Conservation (phyloP, 2,797 vertebrate genomes). For the Hydrophis major region DNA sequence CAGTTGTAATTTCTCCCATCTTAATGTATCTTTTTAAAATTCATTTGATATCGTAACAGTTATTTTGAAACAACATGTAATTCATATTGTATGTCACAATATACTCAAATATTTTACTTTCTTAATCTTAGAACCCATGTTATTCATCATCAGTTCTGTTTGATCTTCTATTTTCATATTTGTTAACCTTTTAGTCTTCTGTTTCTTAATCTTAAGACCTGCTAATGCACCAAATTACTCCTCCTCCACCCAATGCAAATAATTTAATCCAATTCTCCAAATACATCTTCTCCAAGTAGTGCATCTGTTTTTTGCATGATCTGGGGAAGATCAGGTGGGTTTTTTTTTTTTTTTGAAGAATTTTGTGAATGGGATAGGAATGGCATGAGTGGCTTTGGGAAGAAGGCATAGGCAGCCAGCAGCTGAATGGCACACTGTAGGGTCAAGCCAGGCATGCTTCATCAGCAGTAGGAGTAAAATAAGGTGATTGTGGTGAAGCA, state of each 20-base stretch:
- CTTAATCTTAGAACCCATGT: not conserved
- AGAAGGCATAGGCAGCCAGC: not conserved
- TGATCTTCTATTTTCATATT: not conserved
- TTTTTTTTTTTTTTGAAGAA: not conserved
- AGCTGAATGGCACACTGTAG: not conserved
- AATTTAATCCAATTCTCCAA: not conserved
- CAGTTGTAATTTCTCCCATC: not conserved
- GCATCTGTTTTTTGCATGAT: not conserved
- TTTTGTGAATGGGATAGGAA: not conserved
- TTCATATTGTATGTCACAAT: not conserved
- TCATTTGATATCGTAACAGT: not conserved
- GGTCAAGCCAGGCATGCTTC: not conserved
- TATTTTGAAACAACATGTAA: not conserved
- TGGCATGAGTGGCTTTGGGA: not conserved
- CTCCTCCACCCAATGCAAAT: not conserved
- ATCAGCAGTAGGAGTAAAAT: not conserved
- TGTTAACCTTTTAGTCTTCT: not conserved
- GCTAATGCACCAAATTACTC: not conserved
- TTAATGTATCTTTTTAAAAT: not conserved
- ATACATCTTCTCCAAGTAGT: not conserved
- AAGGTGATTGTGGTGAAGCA: not conserved
- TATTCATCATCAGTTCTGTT: not conserved
- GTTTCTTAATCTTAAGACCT: not conserved
- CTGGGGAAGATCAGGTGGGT: not conserved
- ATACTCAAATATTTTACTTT: not conserved